Evolutionary conservation across 2,113 vertebrate genomes (phyloP), one percentile per base, ranked within the genome.

Genomic region (Sapayoa aenigma): DNA sequence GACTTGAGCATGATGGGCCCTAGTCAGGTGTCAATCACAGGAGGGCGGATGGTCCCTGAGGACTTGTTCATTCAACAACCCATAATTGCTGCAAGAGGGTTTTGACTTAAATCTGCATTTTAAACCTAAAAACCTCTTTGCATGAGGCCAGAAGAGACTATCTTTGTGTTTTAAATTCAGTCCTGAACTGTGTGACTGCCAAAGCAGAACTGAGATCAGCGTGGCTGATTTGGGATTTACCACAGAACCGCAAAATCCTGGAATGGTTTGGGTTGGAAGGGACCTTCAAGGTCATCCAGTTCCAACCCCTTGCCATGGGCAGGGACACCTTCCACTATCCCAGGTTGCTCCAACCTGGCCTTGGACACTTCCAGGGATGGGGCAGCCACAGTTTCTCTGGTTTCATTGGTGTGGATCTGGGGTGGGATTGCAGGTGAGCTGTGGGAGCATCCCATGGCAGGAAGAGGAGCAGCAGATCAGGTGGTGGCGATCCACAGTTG

Each of bases 51-150:
- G 21, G 87, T 94, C 96, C 96, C 97, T 3, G 37, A 79, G 97
- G 97, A 89, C 92, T 96, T 97, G 89, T 95, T 96, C 95, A 89
- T 97, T 80, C 90, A 94, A 92, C 93, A 90, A 77, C 53, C 85
- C 82, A n/a, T 96, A 95, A 97, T 96, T 91, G 93, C 89, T 93
- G 59, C 56, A 27, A 95, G 84, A 94, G 92, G 50, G 6, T 76
- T 89, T 66, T 76, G 94, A 90, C 89, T n/a, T n/a, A n/a, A 95
- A 94, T 96, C 96, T 96, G 92, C 96, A 83, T 97, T 96, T 95
- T 89, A 93, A 97, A 84, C 94, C 90, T 85, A 91, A 69, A 84
- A 95, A 60, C 84, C 60, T 60, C 89, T 96, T 95, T 93, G 84
- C 68, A 33, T 1, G 25, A 56, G 59, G 75, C 63, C 80, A 56